phyloP scores from a whole-genome alignment of 2,797 vertebrate species.

The Muscicapa striata region DNA sequence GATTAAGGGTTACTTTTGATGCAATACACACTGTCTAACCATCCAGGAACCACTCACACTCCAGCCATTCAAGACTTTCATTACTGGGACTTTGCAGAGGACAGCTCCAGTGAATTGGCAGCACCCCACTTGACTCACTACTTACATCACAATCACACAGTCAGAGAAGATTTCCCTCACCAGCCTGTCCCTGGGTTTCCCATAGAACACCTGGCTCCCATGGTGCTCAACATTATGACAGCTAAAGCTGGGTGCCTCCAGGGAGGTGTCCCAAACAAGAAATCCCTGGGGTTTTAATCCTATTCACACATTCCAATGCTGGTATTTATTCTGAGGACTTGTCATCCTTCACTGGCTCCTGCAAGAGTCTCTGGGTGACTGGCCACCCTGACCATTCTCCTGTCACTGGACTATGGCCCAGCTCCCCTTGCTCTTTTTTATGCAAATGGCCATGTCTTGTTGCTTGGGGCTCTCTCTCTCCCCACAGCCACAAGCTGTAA shows the following conservation, averaged over 20 bases:
- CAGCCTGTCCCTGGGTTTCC: not conserved
- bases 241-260: not conserved
- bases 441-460: not conserved
- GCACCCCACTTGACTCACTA: not conserved
- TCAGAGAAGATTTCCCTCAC: not conserved
- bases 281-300: not conserved
- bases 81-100: not conserved
- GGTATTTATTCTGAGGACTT: not conserved
- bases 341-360: not conserved
- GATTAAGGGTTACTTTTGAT: not conserved
- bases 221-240: not conserved
- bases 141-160: not conserved
- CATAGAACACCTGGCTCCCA: not conserved
- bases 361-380: not conserved
- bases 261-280: not conserved
- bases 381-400: not conserved
- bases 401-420: not conserved
- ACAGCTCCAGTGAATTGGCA: not conserved
- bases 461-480: not conserved
- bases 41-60: not conserved
- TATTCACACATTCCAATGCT: not conserved
- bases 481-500: not conserved
- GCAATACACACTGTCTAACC: not conserved
- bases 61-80: not conserved
- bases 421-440: not conserved